Evolutionary conservation across 2,797 vertebrate genomes (phyloP).

Genomic region (Cottoperca gobio): DNA sequence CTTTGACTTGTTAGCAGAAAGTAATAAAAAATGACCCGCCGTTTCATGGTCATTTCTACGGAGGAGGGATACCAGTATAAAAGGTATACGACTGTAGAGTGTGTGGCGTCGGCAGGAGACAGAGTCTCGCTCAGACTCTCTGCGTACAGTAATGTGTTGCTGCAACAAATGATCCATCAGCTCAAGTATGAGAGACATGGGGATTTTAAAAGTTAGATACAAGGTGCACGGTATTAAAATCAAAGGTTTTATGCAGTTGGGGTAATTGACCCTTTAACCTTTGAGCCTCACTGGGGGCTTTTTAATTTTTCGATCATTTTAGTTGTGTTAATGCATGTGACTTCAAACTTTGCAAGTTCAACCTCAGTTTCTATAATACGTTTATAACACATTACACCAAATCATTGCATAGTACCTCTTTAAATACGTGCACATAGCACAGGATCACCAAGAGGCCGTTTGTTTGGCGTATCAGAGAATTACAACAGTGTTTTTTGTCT

Average conservation of each 20-base stretch:
- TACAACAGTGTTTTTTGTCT: too few relatives aligned
- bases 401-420: too few relatives aligned
- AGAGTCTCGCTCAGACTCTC: not conserved
- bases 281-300: too few relatives aligned
- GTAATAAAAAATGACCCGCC: slow-evolving; percentile 66
- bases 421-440: too few relatives aligned
- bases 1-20: slow-evolving; percentile 67
- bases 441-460: too few relatives aligned
- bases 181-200: not conserved
- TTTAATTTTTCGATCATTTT: too few relatives aligned
- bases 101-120: slow-evolving; percentile 31
- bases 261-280: not conserved
- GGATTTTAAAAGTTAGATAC: not conserved
- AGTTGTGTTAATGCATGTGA: too few relatives aligned
- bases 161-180: not conserved
- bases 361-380: too few relatives aligned
- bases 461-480: too few relatives aligned
- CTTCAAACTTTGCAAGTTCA: too few relatives aligned
- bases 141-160: not conserved
- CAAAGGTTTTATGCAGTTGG: not conserved
- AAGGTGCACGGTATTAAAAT: not conserved
- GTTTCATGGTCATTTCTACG: slow-evolving; percentile 50
- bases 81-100: slow-evolving; percentile 2
- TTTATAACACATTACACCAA: too few relatives aligned
- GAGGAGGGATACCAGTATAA: slow-evolving; percentile 29